Base-by-base conservation (phyloP, 2,797 vertebrate genomes). In the Anniella stebbinsi region DNA sequence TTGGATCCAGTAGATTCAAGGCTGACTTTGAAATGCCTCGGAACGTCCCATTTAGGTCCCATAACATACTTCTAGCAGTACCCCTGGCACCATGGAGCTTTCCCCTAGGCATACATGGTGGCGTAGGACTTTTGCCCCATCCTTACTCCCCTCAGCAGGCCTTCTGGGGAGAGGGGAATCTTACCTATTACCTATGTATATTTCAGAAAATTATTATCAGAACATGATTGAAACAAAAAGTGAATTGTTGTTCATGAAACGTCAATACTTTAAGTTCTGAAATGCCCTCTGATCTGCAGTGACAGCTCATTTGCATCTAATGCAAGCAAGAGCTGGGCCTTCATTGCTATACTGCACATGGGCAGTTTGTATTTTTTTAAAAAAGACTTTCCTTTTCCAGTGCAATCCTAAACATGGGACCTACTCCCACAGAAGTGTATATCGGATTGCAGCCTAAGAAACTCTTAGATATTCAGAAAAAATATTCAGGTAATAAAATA, bases 191-290 rank as follows among this genome's bases (percentile, higher is more conserved):
- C 9, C 51, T 11, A 51, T 51, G 51, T 45, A 48, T 51, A 93
- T 91, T 88, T 0, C 94, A 94, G 93, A 94, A 93, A 94, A 90
- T 48, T 48, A 25, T 45, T 67, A 87, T 87, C 88, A 69, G 93
- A 93, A 80, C 87, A 57, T 77, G 86, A 60, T 7, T 54, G 80
- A 84, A 12, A 84, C 3, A 28, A 63, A 48, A 48, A 5, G 41
- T 23, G 11, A 70, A 48, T 60, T 72, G 15, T 75, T 38, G 15
- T 75, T 38, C 41, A 28, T 9, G n/a, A 72, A 48, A 85, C 21
- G 9, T 54, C n/a, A 51, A 1, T 8, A 85, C 28, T 76, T 81
- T n/a, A 60, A 11, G 4, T 36, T 45, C 45, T 84, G 51, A 54
- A 57, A 51, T 67, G 21, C 33, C 23, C 11, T 36, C 48, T 54